Evolutionary conservation across 2,888 invertebrate genomes (phyloP).

Genomic region (Papilio demoleus): DNA sequence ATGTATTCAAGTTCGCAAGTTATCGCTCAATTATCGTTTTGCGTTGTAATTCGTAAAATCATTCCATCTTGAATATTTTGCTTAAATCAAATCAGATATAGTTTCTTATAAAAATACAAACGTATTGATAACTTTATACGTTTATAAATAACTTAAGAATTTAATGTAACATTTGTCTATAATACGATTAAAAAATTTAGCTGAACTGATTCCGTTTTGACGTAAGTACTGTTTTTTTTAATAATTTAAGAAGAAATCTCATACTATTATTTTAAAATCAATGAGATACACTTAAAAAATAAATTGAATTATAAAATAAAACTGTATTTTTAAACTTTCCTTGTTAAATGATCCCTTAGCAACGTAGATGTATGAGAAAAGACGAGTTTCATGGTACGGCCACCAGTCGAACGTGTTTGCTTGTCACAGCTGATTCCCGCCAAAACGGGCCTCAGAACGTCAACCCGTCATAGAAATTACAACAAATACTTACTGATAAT

Average conservation of each 20-base stretch:
- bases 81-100: neutral
- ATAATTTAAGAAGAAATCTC: too few species aligned
- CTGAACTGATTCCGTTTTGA: too few species aligned
- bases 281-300: too few species aligned
- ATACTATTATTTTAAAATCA: too few species aligned
- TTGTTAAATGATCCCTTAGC: neutral
- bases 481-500: slow-evolving; percentile 33
- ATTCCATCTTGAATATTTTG: neutral
- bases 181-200: too few species aligned
- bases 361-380: neutral
- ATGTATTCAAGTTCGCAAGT: neutral
- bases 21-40: slow-evolving; percentile 24
- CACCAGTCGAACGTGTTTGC: slow-evolving; percentile 47
- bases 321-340: neutral
- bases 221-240: too few species aligned
- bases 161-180: too few species aligned
- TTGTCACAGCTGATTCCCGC: slow-evolving; percentile 55
- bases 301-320: too few species aligned
- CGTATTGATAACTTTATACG: neutral
- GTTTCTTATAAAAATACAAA: neutral
- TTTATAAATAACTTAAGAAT: too few species aligned
- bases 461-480: slow-evolving; percentile 33
- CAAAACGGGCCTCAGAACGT: slow-evolving; percentile 48
- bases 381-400: slow-evolving; percentile 38
- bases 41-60: neutral